These are phyloP conservation scores for Geophilus truncorum DNA, from an alignment of 2,888 invertebrate genomes.

Conservation along the genomic window DNA sequence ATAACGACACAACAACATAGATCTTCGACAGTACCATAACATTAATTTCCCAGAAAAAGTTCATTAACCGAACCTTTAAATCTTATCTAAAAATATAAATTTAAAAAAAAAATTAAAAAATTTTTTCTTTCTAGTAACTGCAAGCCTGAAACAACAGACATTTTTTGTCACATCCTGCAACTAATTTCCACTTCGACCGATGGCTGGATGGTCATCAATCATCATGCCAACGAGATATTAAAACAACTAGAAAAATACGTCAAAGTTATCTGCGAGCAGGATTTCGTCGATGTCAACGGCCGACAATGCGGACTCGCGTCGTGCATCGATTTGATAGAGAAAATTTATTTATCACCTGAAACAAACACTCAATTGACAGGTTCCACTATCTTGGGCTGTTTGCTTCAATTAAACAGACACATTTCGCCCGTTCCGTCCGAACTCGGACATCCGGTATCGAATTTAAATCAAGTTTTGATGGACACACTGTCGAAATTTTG, in stretches of 20 bases:
- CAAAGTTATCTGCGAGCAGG: conserved; percentile 23
- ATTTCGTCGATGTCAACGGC: conserved; percentile 22
- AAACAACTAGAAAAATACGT: not conserved
- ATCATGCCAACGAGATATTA: not conserved
- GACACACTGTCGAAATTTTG: not conserved
- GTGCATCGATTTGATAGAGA: not conserved
- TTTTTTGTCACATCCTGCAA: conserved; percentile 23
- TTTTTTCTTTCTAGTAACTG: not conserved
- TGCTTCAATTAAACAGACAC: not conserved
- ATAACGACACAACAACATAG: no score
- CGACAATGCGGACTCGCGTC: conserved; percentile 33
- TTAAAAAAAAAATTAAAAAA: no score
- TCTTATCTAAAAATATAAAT: no score
- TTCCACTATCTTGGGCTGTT: not conserved
- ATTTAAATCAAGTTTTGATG: conserved; percentile 20
- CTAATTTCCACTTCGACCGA: not conserved
- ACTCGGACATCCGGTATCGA: not conserved
- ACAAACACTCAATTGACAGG: not conserved
- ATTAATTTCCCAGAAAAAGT: no score
- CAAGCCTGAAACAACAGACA: not conserved
- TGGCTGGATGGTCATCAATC: not conserved
- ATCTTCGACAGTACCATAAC: no score
- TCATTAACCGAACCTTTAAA: no score
- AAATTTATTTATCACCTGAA: not conserved
- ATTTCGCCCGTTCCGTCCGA: not conserved